phyloP scores from a whole-genome alignment of 2,113 vertebrate species.

The Ondatra zibethicus region DNA sequence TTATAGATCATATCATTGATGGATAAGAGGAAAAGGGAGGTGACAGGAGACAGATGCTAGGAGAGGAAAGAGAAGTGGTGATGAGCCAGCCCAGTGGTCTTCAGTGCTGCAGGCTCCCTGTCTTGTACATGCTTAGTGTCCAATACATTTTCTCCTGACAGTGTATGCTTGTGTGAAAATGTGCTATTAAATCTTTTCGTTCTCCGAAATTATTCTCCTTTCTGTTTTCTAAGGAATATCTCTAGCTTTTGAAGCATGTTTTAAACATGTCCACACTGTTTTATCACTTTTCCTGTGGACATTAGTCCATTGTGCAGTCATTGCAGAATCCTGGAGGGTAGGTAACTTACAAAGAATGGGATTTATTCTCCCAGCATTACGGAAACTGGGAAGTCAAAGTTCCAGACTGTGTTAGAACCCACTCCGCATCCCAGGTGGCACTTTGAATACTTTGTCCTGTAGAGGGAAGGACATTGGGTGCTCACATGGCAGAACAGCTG shows the following conservation, averaged over 20 bases:
- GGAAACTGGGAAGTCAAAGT: not conserved
- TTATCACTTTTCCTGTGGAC: not conserved
- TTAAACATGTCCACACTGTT: constrained; percentile 19
- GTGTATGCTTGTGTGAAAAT: not conserved
- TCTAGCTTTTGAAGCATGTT: not conserved
- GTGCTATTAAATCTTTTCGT: not conserved
- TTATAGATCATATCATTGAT: not conserved
- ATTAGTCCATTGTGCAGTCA: not conserved
- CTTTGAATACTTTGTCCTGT: not conserved
- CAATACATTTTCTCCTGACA: not conserved
- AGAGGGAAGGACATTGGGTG: not conserved
- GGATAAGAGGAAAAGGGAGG: not conserved
- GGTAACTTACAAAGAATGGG: not conserved
- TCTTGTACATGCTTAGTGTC: not conserved
- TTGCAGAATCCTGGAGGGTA: not conserved
- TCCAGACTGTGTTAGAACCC: too few relatives aligned
- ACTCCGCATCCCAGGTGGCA: not conserved
- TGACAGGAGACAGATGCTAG: not conserved
- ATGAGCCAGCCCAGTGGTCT: not conserved
- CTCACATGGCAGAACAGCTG: not conserved
- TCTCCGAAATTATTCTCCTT: not conserved
- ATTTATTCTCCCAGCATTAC: not conserved
- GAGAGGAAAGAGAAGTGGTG: not conserved
- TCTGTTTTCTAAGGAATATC: constrained; percentile 26
- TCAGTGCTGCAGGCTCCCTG: not conserved